phyloP scores from a whole-genome alignment of 2,113 vertebrate species.

The Oostethus manadensis region DNA sequence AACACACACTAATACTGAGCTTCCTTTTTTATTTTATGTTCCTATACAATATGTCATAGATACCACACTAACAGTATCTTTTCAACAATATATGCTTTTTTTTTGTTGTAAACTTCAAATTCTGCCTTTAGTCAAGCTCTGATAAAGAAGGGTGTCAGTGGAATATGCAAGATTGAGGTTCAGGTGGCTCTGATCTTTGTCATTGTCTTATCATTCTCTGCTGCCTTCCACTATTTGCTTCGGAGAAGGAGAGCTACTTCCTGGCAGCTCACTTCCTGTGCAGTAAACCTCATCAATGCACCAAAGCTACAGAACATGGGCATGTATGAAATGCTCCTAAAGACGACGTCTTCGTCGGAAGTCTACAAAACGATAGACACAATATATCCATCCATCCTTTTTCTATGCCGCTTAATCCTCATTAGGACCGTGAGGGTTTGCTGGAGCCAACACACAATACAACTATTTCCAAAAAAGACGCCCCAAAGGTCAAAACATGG shows the following conservation, averaged over 20 bases:
- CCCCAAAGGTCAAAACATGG: too few species aligned
- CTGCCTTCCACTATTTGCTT: constrained; percentile 38
- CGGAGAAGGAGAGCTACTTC: constrained; percentile 23
- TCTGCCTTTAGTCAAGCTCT: neutral
- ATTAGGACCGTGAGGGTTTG: too few species aligned
- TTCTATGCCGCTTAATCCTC: too few species aligned
- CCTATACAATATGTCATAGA: neutral
- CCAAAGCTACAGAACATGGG: neutral
- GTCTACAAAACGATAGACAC: too few species aligned
- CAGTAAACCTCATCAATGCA: constrained; percentile 31
- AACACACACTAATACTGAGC: constrained; percentile 41
- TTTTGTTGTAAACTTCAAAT: neutral
- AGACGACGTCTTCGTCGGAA: too few species aligned
- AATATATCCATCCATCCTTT: too few species aligned
- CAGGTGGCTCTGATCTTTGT: constrained; percentile 35
- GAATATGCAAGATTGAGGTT: constrained; percentile 43
- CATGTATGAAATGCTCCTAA: neutral
- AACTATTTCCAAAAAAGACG: too few species aligned
- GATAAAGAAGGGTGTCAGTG: constrained; percentile 38
- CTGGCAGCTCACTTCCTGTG: constrained; percentile 25
- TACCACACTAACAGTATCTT: neutral
- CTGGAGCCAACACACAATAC: too few species aligned
- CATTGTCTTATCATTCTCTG: constrained; percentile 59
- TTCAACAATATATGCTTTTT: neutral
- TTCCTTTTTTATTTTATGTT: constrained; percentile 17